phyloP scores from a whole-genome alignment of 2,797 vertebrate species.

The Catamblyrhynchus diadema region DNA sequence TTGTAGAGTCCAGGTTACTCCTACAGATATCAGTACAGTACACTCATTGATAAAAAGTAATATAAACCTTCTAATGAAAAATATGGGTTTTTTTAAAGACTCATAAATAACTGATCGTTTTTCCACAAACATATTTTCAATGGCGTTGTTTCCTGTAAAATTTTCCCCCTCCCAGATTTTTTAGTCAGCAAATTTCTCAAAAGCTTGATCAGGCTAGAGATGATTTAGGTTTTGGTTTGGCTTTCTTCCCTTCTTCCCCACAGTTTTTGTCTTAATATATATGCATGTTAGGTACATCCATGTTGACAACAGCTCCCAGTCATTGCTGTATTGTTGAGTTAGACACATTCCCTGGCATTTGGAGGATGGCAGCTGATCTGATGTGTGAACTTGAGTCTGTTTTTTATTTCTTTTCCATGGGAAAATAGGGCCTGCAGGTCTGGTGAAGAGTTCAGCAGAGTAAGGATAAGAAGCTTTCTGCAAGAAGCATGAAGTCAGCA shows the following conservation, averaged over 20 bases:
- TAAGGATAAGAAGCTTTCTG: not conserved
- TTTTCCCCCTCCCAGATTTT: not conserved
- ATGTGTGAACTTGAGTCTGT: not conserved
- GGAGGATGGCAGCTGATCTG: not conserved
- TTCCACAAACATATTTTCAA: not conserved
- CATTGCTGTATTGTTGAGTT: not conserved
- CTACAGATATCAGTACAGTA: not conserved
- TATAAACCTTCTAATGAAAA: not conserved
- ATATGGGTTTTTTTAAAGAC: rapidly evolving
- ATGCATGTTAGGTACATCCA: rapidly evolving
- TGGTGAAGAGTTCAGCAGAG: not conserved
- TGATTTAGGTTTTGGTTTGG: not conserved
- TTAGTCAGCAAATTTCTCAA: not conserved
- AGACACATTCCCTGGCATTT: not conserved
- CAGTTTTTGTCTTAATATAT: not conserved
- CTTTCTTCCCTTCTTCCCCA: not conserved
- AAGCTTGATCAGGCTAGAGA: not conserved
- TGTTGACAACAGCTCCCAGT: not conserved
- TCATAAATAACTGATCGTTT: not conserved
- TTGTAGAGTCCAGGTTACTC: not conserved
- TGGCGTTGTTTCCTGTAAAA: not conserved
- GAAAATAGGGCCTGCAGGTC: not conserved
- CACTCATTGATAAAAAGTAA: not conserved
- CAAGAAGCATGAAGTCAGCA: not conserved
- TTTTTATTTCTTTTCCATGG: not conserved